These are phyloP conservation scores for Vulpes ferrilata DNA, from an alignment of 2,113 vertebrate species.

Conservation along the genomic window DNA sequence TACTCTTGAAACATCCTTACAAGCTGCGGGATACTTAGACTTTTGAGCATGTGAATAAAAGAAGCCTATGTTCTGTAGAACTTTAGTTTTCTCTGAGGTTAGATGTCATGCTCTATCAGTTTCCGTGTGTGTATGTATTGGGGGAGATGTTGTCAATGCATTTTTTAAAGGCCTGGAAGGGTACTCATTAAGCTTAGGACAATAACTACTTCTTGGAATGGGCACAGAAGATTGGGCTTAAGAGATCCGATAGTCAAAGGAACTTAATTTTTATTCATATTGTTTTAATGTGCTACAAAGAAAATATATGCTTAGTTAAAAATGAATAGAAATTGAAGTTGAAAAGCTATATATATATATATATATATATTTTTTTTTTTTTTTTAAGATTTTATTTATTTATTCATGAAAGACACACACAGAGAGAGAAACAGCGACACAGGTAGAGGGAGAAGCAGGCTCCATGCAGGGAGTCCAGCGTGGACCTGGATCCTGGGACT, in stretches of 20 bases:
- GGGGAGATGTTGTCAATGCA: background rate
- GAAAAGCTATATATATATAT: background rate
- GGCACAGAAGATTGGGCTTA: background rate
- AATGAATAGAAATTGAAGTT: background rate
- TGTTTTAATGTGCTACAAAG: background rate
- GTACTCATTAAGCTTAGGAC: background rate
- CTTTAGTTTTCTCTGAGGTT: background rate
- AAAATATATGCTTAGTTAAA: background rate
- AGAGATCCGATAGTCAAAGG: background rate
- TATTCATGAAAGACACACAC: no score
- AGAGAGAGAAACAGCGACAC: no score
- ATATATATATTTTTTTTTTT: no score
- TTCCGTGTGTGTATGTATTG: background rate
- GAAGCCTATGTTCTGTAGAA: background rate
- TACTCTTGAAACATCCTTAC: slow-evolving; percentile 3
- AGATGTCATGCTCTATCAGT: background rate
- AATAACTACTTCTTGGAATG: background rate
- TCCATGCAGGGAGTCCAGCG: no score
- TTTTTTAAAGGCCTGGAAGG: background rate
- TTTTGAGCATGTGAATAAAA: background rate
- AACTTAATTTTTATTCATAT: background rate
- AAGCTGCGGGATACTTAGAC: background rate
- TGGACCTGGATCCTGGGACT: no score
- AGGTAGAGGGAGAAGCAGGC: no score
- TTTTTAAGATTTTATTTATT: no score